A percentile compares a stretch with the other conserved stretches of the same genome.
phyloP scores from a whole-genome alignment of 2,113 vertebrate species.

The Lutjanus erythropterus region DNA sequence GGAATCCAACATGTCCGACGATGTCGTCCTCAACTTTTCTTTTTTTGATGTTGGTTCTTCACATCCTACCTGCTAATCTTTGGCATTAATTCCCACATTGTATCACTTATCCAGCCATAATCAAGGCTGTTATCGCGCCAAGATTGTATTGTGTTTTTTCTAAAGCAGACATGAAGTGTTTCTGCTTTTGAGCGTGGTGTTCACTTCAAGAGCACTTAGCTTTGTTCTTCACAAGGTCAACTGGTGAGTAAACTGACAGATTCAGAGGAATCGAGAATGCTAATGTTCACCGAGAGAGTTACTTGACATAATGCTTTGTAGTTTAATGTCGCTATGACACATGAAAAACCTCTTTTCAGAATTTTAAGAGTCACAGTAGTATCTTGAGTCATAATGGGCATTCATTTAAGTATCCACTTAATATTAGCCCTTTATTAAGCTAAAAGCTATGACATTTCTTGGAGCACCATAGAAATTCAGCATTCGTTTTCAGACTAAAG shows the following conservation, averaged over 20 bases:
- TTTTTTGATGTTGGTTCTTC: background rate
- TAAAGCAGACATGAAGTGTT: background rate
- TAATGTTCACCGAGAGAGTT: background rate
- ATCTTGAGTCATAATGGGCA: background rate
- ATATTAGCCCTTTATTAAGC: constrained; percentile 1
- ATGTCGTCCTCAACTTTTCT: background rate
- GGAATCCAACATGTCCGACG: background rate
- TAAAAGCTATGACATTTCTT: constrained; percentile 7
- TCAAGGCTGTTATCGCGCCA: background rate
- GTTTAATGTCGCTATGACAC: background rate
- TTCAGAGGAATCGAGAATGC: constrained; percentile 15
- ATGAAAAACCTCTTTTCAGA: background rate
- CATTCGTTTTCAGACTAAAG: background rate
- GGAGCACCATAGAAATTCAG: background rate
- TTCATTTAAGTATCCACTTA: constrained; percentile 12
- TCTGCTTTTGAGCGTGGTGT: background rate
- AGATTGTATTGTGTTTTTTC: background rate
- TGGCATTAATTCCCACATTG: background rate
- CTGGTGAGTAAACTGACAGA: background rate
- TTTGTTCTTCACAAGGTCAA: constrained; percentile 31
- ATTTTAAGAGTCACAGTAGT: background rate
- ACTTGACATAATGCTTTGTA: constrained; percentile 13
- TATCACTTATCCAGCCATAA: constrained; percentile 2
- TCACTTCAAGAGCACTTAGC: constrained; percentile 27
- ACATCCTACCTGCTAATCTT: background rate